Percentiles rank a stretch among this genome's conserved stretches.
Evolutionary conservation across 1,140 invertebrate genomes (phyloP).

Genomic region (Formica exsecta): DNA sequence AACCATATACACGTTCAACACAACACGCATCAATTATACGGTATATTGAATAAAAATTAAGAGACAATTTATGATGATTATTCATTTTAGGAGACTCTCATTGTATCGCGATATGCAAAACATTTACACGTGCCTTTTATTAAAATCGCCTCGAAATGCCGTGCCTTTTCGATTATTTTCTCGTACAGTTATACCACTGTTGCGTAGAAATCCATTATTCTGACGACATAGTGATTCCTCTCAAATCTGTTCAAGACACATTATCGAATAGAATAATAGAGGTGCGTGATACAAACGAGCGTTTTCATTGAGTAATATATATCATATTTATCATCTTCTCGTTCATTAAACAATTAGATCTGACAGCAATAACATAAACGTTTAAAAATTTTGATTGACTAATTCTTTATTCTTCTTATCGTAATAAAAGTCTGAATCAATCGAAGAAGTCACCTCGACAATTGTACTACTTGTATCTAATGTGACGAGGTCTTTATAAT

Average conservation of each 20-base stretch:
- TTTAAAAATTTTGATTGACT: neutral
- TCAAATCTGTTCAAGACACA: conserved; percentile 18
- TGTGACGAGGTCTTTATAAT: conserved; percentile 44
- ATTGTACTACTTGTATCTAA: conserved; percentile 31
- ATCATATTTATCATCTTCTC: neutral
- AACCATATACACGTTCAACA: no score
- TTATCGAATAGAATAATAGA: conserved; percentile 50
- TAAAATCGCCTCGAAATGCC: conserved; percentile 63
- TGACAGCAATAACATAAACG: neutral
- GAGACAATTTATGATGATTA: conserved; percentile 66
- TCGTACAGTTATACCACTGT: conserved; percentile 61
- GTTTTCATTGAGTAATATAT: conserved; percentile 20
- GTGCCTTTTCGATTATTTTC: conserved; percentile 72
- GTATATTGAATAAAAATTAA: conserved; percentile 71
- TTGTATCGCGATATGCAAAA: conserved; percentile 45
- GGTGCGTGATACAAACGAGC: conserved; percentile 28
- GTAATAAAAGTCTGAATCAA: neutral
- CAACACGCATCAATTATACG: conserved; percentile 48
- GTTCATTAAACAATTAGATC: neutral
- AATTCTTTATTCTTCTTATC: neutral
- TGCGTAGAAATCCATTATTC: conserved; percentile 20
- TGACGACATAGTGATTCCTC: neutral
- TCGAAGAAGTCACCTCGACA: neutral
- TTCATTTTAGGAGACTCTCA: conserved; percentile 55
- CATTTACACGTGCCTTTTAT: conserved; percentile 68